A percentile compares a stretch with the other conserved stretches of the same genome.
Conservation (phyloP, 2,888 invertebrate genomes). For the Stenichneumon culpator region DNA sequence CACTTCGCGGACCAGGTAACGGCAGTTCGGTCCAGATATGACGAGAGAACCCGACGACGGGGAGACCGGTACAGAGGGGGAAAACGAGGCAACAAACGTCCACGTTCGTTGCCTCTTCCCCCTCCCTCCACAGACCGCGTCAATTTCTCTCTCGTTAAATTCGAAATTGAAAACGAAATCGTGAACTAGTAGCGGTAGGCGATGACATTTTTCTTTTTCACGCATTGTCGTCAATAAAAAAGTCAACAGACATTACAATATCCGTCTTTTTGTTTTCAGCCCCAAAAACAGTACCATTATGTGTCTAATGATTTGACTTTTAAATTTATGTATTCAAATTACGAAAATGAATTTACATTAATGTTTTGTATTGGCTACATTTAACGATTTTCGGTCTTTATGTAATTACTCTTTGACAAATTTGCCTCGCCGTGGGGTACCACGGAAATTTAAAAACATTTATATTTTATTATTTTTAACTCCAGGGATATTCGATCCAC, state of each 20-base stretch:
- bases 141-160: constrained; percentile 71
- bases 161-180: constrained; percentile 66
- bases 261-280: background rate
- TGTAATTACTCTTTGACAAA: background rate
- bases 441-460: background rate
- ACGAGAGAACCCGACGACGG: constrained; percentile 54
- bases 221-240: background rate
- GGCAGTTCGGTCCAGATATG: constrained; percentile 72
- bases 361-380: background rate
- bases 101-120: constrained; percentile 50
- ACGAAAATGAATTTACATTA: no score
- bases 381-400: background rate
- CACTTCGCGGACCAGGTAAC: constrained; percentile 69
- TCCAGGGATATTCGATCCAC: constrained; percentile 63
- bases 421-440: no score
- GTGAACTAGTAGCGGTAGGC: constrained; percentile 3
- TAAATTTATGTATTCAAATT: background rate
- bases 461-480: constrained; percentile 56
- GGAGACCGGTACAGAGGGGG: constrained; percentile 20
- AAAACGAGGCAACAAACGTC: constrained; percentile 1
- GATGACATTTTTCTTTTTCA: background rate
- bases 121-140: constrained; percentile 18
- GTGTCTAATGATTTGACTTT: no score
- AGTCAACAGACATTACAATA: background rate
- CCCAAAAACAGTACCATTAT: background rate